Conservation (phyloP, 1,140 invertebrate species). For the Lepeophtheirus salmonis region DNA sequence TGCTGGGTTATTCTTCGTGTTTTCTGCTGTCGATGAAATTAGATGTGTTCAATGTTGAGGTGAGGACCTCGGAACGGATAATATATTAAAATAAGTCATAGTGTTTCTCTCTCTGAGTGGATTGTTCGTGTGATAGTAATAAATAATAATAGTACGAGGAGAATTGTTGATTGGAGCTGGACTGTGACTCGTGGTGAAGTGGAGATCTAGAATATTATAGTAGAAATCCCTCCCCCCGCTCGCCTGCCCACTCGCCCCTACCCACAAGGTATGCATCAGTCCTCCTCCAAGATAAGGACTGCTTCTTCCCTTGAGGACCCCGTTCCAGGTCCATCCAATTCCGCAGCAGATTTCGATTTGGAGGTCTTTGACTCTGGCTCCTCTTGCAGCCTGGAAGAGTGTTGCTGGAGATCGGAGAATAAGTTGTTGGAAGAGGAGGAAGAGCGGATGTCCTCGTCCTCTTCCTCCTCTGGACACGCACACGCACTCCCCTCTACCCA, state of each 20-base stretch:
- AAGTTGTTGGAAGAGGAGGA: not conserved
- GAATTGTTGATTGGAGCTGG: no score
- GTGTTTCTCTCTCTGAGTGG: no score
- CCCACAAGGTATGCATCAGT: not conserved
- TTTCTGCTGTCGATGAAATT: not conserved
- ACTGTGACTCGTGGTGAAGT: no score
- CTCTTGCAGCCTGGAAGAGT: constrained; percentile 15
- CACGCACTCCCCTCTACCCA: not conserved
- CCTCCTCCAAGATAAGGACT: not conserved
- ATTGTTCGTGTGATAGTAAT: no score
- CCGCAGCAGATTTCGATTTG: constrained; percentile 16
- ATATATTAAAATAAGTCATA: no score
- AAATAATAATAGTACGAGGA: no score
- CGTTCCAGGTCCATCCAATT: constrained; percentile 11
- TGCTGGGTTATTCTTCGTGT: not conserved
- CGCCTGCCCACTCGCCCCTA: no score
- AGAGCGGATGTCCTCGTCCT: not conserved
- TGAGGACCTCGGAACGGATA: no score
- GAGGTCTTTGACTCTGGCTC: constrained; percentile 18
- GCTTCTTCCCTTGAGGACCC: constrained; percentile 7
- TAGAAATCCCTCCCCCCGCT: no score
- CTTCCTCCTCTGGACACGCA: not conserved
- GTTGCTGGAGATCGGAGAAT: not conserved
- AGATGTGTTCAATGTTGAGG: not conserved
- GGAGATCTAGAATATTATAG: no score